Evolutionary conservation across 2,113 vertebrate genomes (phyloP), one percentile per base, ranked within the genome.

Genomic region (Ceyx melanurus): DNA sequence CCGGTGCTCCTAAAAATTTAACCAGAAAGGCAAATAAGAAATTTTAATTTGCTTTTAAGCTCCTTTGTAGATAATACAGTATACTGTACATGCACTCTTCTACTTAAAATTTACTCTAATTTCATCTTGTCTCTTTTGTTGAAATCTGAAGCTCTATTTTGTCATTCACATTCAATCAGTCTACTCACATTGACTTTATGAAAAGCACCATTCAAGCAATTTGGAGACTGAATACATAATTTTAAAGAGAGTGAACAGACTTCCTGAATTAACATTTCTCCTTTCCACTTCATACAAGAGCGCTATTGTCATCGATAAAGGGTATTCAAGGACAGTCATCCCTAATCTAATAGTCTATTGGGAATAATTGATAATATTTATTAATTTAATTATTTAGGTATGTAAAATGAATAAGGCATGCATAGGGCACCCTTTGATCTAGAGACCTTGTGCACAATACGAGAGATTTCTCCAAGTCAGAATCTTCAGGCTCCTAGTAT

Each of bases 161-260:
- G 35, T 64, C n/a, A 57, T 73, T 79, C n/a, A 51, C n/a, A 72
- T 53, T 68, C 33, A 70, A 11, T 80, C 21, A 46, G 46, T 37
- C 42, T 51, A 66, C 42, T 86, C 43, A 74, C 58, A 73, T 2
- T 26, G 74, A 43, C 67, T 82, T 77, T 50, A 82, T 15, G 21
- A 86, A 92, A 92, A 90, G 37, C 76, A 81, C 20, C 42, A 77
- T 62, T 91, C 67, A 82, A 76, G 43, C 33, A 85, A 60, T 80
- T 46, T 77, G 21, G 72, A 86, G 33, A 80, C 11, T 5, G 5
- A 71, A 18, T 66, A 78, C 2, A 2, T 62, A 10, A 74, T 86
- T 91, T 89, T 67, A 48, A 80, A 72, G 28, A 80, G 23, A 84
- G 33, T 51, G 4, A 57, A 51, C 60, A 74, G 60, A 67, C 60